phyloP scores from a whole-genome alignment of 2,797 vertebrate species.

The Hemibagrus guttatus region DNA sequence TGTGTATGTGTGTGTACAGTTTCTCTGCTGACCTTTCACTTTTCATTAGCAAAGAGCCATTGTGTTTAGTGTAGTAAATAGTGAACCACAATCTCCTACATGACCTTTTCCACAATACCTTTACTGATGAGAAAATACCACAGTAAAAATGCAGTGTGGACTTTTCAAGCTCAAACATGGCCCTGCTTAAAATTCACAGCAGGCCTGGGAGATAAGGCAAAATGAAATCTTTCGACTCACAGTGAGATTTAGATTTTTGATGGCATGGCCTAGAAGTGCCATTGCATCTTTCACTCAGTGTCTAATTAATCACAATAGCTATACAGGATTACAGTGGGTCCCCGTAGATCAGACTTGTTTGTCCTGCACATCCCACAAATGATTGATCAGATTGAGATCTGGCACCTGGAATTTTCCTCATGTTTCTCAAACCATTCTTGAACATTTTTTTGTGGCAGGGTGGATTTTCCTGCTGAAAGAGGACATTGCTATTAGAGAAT shows the following conservation, averaged over 20 bases:
- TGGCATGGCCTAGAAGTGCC: background rate
- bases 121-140: constrained; percentile 12
- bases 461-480: too few species aligned
- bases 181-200: background rate
- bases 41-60: constrained; percentile 16
- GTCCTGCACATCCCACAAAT: too few species aligned
- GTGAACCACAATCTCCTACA: constrained; percentile 29
- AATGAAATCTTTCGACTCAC: background rate
- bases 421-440: too few species aligned
- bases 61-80: constrained; percentile 34
- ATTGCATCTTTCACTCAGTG: background rate
- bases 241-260: background rate
- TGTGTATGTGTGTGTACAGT: background rate
- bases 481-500: too few species aligned
- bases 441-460: too few species aligned
- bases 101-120: constrained; percentile 33
- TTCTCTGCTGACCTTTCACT: constrained; percentile 38
- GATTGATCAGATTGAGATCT: too few species aligned
- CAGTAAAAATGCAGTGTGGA: background rate
- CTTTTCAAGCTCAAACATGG: background rate
- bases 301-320: too few species aligned
- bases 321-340: too few species aligned
- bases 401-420: too few species aligned
- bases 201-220: background rate
- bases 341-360: too few species aligned